Conservation (phyloP, 2,113 vertebrate genomes). For the Mus musculus region GRCm39 chr17:70072001-70072500, state of each 20-base stretch:
- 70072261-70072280: background rate
- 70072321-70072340: background rate
- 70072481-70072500: background rate
- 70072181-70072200: background rate
- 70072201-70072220: background rate
- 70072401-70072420: background rate
- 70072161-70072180: no score
- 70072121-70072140: background rate
- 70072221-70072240: background rate
- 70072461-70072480: background rate
- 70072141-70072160: background rate
- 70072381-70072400: background rate
- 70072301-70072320: background rate
- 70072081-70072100: background rate
- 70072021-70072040: background rate
- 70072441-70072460: background rate
- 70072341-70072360: background rate
- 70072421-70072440: background rate
- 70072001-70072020: background rate
- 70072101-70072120: background rate
- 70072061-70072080: background rate
- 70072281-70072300: background rate
- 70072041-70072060: background rate
- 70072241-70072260: background rate
- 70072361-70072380: background rate